These are phyloP conservation scores for Nezara viridula DNA, from an alignment of 2,888 invertebrate species.

Conservation along the genomic window DNA sequence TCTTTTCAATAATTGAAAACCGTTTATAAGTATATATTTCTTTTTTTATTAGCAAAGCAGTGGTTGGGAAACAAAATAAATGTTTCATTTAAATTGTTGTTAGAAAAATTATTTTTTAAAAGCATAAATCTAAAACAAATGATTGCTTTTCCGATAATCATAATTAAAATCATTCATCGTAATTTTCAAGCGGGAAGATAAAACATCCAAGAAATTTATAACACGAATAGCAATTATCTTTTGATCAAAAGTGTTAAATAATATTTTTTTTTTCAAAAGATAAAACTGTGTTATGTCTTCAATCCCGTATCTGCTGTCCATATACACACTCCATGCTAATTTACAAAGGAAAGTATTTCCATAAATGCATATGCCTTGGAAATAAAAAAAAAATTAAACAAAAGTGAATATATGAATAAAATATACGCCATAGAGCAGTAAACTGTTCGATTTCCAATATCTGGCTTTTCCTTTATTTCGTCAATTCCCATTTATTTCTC, in stretches of 20 bases:
- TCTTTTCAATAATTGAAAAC: too few species aligned
- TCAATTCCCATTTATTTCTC: not conserved
- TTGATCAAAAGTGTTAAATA: not conserved
- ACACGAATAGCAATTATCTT: not conserved
- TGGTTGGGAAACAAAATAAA: too few species aligned
- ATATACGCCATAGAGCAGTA: not conserved
- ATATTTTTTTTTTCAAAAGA: not conserved
- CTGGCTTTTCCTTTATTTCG: not conserved
- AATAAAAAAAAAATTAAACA: not conserved
- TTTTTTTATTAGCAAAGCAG: too few species aligned
- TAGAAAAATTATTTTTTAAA: too few species aligned
- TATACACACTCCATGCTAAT: not conserved
- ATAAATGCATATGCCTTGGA: conserved; percentile 1
- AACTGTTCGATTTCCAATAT: not conserved
- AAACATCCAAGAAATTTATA: too few species aligned
- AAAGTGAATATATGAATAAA: not conserved
- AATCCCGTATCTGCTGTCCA: not conserved
- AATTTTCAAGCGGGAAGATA: too few species aligned
- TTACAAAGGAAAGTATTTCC: not conserved
- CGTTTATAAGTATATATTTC: too few species aligned
- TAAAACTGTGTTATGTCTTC: not conserved
- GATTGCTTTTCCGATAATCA: too few species aligned
- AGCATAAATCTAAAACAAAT: too few species aligned
- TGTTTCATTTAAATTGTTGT: too few species aligned
- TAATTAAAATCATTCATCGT: too few species aligned